phyloP scores from a whole-genome alignment of 2,113 vertebrate genomes.

The Abramis brama region DNA sequence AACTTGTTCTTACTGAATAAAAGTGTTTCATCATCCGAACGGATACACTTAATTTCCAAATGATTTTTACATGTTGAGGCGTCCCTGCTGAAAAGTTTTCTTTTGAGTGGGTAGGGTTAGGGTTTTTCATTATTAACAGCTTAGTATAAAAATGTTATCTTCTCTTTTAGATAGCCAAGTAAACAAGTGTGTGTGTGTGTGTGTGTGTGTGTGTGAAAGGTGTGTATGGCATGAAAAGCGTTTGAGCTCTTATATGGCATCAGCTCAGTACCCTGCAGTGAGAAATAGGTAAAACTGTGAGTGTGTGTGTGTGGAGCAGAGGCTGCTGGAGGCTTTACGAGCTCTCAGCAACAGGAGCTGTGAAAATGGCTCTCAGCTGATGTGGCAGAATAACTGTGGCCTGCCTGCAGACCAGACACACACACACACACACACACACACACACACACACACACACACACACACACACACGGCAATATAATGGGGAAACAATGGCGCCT shows the following conservation, averaged over 20 bases:
- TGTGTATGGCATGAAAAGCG: slow-evolving; percentile 43
- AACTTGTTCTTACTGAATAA: no score
- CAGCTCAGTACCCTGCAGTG: slow-evolving; percentile 26
- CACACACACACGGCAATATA: slow-evolving; percentile 29
- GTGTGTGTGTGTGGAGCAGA: slow-evolving; percentile 22
- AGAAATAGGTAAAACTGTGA: background rate
- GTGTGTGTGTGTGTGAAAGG: slow-evolving; percentile 50
- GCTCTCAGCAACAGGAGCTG: slow-evolving; percentile 75
- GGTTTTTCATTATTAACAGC: background rate
- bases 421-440: no score
- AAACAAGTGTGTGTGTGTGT: background rate
- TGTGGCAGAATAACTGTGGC: slow-evolving; percentile 52
- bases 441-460: slow-evolving; percentile 38
- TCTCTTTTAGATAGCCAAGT: background rate
- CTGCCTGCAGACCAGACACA: slow-evolving; percentile 17
- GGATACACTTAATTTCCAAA: background rate
- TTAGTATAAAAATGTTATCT: background rate
- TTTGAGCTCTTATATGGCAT: slow-evolving; percentile 40
- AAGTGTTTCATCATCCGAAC: no score
- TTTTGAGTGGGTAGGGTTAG: background rate
- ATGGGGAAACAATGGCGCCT: slow-evolving; percentile 17
- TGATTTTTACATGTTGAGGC: background rate
- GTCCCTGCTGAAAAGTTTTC: no score
- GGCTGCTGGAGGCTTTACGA: slow-evolving; percentile 59
- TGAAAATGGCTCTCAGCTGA: slow-evolving; percentile 67